Percentiles rank a stretch among this genome's conserved stretches.
Conservation (phyloP, 2,888 invertebrate genomes). For the Malacosoma neustria region DNA sequence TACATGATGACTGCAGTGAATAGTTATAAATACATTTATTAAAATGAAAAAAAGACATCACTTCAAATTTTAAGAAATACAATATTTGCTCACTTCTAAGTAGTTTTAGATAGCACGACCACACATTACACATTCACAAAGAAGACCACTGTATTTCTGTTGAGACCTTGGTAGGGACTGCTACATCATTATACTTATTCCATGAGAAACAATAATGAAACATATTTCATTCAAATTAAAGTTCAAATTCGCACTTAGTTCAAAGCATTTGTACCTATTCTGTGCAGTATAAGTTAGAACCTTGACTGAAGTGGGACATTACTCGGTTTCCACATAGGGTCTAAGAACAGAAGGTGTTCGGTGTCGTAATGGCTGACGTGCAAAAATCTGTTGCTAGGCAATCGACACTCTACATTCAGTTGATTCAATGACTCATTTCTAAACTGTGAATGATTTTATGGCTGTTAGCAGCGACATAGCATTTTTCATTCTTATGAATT, state of each 20-base stretch:
- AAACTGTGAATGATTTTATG: background rate
- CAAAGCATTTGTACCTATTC: conserved; percentile 21
- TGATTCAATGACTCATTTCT: background rate
- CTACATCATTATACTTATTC: conserved; percentile 3
- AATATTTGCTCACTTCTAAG: no score
- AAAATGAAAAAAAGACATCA: no score
- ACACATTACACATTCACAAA: conserved; percentile 1
- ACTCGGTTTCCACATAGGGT: conserved; percentile 60
- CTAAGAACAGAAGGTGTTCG: conserved; percentile 57
- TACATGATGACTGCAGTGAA: no score
- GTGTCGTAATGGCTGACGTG: conserved; percentile 41
- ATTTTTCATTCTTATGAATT: no score
- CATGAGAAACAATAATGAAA: background rate
- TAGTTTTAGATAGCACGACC: no score
- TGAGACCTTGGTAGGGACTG: background rate
- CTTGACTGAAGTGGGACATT: conserved; percentile 68
- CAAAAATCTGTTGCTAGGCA: conserved; percentile 38
- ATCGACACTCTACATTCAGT: conserved; percentile 5
- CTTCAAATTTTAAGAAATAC: no score
- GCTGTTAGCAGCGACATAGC: no score
- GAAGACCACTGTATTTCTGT: conserved; percentile 1
- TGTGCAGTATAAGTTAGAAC: conserved; percentile 45
- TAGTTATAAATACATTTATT: no score
- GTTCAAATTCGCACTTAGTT: conserved; percentile 10
- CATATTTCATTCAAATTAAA: conserved; percentile 4